phyloP scores from a whole-genome alignment of 2,888 invertebrate species.

The Eucera pruinosa region DNA sequence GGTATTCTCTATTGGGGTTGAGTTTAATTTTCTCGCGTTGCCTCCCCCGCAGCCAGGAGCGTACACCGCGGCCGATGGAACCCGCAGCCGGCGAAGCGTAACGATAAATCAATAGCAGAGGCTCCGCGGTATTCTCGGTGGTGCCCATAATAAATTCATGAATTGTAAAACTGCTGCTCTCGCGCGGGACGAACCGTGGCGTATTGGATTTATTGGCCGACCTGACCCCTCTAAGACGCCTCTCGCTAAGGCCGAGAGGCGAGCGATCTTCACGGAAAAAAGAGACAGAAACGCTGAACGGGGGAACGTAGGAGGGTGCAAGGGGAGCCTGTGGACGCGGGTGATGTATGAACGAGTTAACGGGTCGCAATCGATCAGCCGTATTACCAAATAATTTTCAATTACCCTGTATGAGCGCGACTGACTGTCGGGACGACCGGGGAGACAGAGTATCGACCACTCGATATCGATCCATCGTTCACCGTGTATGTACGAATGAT shows the following conservation, averaged over 20 bases:
- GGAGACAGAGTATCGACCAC: slow-evolving; percentile 40
- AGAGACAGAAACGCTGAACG: slow-evolving; percentile 53
- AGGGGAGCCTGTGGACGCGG: slow-evolving; percentile 52
- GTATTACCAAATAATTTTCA: slow-evolving; percentile 83
- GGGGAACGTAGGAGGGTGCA: slow-evolving; percentile 35
- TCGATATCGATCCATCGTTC: slow-evolving; percentile 58
- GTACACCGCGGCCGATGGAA: slow-evolving; percentile 63
- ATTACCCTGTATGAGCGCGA: slow-evolving; percentile 79
- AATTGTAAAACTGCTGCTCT: slow-evolving; percentile 83
- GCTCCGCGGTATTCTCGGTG: slow-evolving; percentile 76
- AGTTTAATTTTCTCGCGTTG: slow-evolving; percentile 60
- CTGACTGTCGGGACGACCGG: slow-evolving; percentile 41
- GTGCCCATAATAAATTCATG: slow-evolving; percentile 83
- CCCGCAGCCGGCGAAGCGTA: slow-evolving; percentile 74
- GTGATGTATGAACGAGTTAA: slow-evolving; percentile 83
- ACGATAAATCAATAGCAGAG: slow-evolving; percentile 82
- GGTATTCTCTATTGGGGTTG: slow-evolving; percentile 13
- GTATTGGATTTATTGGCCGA: slow-evolving; percentile 83
- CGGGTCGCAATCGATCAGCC: slow-evolving; percentile 80
- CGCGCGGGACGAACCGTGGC: slow-evolving; percentile 82
- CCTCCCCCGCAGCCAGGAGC: slow-evolving; percentile 54
- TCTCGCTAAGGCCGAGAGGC: slow-evolving; percentile 59
- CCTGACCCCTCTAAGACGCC: slow-evolving; percentile 82
- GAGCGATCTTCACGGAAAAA: slow-evolving; percentile 46
- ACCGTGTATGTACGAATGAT: slow-evolving; percentile 1